Evolutionary conservation across 1,140 invertebrate genomes (phyloP).

Genomic region (Heliothis virescens): DNA sequence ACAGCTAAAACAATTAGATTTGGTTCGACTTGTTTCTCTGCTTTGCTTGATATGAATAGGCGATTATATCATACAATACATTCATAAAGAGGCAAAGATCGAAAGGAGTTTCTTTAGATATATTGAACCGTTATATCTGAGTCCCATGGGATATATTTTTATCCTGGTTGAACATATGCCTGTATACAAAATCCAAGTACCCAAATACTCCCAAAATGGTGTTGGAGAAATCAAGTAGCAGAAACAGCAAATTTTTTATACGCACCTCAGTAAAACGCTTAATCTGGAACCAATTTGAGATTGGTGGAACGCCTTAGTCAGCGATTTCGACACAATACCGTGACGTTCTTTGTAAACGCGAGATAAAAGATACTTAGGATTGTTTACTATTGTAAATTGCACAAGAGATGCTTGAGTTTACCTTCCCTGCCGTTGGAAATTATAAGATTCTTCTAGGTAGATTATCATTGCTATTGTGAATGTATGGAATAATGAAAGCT

Average conservation of each 20-base stretch:
- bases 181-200: not conserved
- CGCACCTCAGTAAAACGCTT: not conserved
- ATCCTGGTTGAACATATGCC: no score
- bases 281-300: slow-evolving; percentile 34
- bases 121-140: no score
- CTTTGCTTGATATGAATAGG: not conserved
- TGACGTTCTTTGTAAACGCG: slow-evolving; percentile 5
- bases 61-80: not conserved
- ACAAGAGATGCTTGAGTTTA: not conserved
- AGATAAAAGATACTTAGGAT: slow-evolving; percentile 29
- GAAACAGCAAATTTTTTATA: slow-evolving; percentile 11
- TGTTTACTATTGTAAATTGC: slow-evolving; percentile 15
- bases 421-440: not conserved
- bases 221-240: slow-evolving; percentile 5
- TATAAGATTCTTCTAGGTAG: no score
- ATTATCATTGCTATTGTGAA: no score
- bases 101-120: no score
- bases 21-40: not conserved
- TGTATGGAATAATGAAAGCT: no score
- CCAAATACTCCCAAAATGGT: not conserved
- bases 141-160: no score
- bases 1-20: no score
- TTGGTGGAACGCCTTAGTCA: slow-evolving; percentile 28
- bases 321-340: slow-evolving; percentile 38
- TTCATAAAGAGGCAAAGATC: no score